phyloP scores from a whole-genome alignment of 2,113 vertebrate genomes.

The Lanius collurio region DNA sequence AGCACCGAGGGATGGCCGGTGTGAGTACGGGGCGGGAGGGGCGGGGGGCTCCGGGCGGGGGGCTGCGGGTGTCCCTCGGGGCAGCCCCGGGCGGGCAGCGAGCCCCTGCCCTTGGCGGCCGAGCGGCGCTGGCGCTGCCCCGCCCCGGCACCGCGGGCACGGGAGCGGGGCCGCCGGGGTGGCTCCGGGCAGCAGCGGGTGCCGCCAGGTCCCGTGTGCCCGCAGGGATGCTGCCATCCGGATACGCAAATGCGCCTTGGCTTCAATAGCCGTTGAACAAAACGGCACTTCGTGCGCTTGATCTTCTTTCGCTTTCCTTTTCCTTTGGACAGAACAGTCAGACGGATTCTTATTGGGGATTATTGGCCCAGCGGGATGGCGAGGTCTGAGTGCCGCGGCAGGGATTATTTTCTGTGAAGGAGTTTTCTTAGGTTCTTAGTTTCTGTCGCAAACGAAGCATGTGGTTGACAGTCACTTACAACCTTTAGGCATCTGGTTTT shows the following conservation, averaged over 20 bases:
- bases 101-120: background rate
- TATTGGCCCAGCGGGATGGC: background rate
- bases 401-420: background rate
- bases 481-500: background rate
- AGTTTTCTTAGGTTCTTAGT: background rate
- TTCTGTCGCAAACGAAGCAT: background rate
- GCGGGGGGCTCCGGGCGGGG: background rate
- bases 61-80: background rate
- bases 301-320: background rate
- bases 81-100: background rate
- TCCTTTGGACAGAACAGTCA: background rate
- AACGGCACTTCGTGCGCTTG: fast-evolving
- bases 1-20: background rate
- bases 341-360: background rate
- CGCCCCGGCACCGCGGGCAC: background rate
- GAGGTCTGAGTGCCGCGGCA: background rate
- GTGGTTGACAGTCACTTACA: background rate
- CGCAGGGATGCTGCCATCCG: background rate
- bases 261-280: fast-evolving
- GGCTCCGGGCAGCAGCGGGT: background rate
- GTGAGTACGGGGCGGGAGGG: background rate
- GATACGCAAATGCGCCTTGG: background rate
- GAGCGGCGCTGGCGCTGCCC: background rate
- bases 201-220: background rate
- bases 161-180: background rate